A percentile compares a stretch with the other conserved stretches of the same genome.
Conservation (phyloP, 2,888 invertebrate species). For the Erebia aethiops region DNA sequence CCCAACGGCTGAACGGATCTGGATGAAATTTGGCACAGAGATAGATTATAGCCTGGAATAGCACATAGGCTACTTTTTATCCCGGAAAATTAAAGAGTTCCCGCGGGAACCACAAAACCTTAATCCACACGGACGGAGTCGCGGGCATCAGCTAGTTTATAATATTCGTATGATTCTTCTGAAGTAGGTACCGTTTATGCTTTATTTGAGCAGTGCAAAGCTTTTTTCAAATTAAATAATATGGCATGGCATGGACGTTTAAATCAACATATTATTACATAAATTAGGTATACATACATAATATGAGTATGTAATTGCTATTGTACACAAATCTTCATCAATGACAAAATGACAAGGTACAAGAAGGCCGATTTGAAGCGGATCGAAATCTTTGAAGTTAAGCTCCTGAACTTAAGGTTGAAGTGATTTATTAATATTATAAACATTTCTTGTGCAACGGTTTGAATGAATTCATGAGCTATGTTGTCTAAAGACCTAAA, state of each 20-base stretch:
- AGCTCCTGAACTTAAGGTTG: not conserved
- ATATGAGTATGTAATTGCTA: not conserved
- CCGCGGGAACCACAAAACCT: too few relatives aligned
- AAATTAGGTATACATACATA: not conserved
- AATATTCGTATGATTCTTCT: too few relatives aligned
- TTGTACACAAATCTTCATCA: not conserved
- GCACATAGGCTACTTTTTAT: too few relatives aligned
- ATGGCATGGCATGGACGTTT: not conserved
- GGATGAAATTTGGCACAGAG: too few relatives aligned
- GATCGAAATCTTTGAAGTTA: slow-evolving; percentile 6
- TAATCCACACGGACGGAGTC: too few relatives aligned
- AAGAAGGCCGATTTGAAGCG: not conserved
- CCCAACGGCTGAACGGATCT: too few relatives aligned
- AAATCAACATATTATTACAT: not conserved
- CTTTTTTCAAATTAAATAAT: too few relatives aligned
- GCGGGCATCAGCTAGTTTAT: too few relatives aligned
- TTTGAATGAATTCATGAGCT: slow-evolving; percentile 46
- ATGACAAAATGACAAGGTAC: slow-evolving; percentile 6
- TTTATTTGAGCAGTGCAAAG: too few relatives aligned
- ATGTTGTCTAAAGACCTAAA: slow-evolving; percentile 29
- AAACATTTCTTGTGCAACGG: slow-evolving; percentile 51
- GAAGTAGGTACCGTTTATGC: too few relatives aligned
- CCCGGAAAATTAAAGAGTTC: too few relatives aligned
- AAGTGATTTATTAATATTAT: slow-evolving; percentile 30
- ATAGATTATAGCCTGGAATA: too few relatives aligned